Percentiles rank a stretch among this genome's conserved stretches.
Evolutionary conservation across 2,797 vertebrate species (phyloP).

Genomic region (Diglossa cyanea): DNA sequence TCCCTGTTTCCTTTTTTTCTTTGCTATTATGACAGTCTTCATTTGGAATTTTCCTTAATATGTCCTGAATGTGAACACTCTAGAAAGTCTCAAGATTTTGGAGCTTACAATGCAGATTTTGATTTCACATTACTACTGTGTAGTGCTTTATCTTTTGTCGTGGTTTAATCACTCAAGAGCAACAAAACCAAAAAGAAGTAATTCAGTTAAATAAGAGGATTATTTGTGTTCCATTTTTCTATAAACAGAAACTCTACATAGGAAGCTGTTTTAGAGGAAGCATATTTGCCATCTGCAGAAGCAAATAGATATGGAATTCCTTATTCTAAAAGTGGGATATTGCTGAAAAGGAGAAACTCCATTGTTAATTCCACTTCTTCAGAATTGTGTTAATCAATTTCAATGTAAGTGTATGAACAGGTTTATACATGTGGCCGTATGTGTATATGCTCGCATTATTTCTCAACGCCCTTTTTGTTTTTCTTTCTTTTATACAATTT

Average conservation of each 20-base stretch:
- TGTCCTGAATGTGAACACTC: background rate
- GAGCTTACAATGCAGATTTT: background rate
- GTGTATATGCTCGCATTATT: background rate
- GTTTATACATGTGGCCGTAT: background rate
- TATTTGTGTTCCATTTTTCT: background rate
- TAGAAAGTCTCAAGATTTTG: background rate
- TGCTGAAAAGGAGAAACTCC: background rate
- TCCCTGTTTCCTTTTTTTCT: background rate
- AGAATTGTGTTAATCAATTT: background rate
- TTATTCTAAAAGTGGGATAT: background rate
- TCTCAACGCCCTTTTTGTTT: background rate
- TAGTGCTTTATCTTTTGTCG: background rate
- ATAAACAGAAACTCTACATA: background rate
- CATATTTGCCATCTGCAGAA: background rate
- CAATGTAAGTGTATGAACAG: background rate
- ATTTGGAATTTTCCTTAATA: conserved; percentile 5
- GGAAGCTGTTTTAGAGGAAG: background rate
- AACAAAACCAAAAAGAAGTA: background rate
- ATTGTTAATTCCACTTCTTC: background rate
- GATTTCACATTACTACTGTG: background rate
- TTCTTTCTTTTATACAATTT: background rate
- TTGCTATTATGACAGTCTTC: background rate
- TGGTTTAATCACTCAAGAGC: background rate
- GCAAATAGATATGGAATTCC: background rate
- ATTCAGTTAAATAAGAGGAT: background rate